A percentile compares a stretch with the other conserved stretches of the same genome.
These are phyloP conservation scores for Tortrix viridana DNA, from an alignment of 2,888 invertebrate genomes.

Conservation along the genomic window DNA sequence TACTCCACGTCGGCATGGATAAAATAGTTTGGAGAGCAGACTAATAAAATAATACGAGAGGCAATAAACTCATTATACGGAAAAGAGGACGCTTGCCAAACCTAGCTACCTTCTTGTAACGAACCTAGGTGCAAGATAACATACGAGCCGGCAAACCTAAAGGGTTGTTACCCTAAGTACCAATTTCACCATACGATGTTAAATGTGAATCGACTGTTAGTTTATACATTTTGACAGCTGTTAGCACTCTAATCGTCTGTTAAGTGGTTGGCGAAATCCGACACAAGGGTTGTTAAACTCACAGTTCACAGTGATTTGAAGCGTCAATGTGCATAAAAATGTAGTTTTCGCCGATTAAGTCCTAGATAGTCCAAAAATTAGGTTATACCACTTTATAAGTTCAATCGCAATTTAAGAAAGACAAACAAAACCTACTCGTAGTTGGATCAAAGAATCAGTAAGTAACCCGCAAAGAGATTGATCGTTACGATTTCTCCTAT, in stretches of 20 bases:
- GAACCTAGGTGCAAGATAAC: constrained; percentile 7
- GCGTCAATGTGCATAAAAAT: background rate
- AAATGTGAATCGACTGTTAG: too few relatives aligned
- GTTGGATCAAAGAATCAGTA: background rate
- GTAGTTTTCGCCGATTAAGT: background rate
- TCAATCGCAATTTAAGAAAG: background rate
- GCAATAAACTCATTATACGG: constrained; percentile 54
- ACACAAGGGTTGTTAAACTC: too few relatives aligned
- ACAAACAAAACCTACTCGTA: background rate
- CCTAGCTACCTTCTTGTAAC: constrained; percentile 40
- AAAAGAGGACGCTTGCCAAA: constrained; percentile 51
- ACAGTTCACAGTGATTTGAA: constrained; percentile 6
- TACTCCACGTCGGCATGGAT: constrained; percentile 7
- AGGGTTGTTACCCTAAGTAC: too few relatives aligned
- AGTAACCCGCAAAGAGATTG: background rate
- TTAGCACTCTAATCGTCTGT: too few relatives aligned
- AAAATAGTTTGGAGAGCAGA: background rate
- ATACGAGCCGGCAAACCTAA: background rate
- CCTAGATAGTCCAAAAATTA: background rate
- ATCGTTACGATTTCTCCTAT: constrained; percentile 16
- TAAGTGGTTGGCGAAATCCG: too few relatives aligned
- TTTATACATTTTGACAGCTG: too few relatives aligned
- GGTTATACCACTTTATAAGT: too few relatives aligned
- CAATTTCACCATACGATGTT: too few relatives aligned
- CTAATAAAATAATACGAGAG: constrained; percentile 45